phyloP scores from a whole-genome alignment of 2,888 invertebrate species.

The Papilio protenor region DNA sequence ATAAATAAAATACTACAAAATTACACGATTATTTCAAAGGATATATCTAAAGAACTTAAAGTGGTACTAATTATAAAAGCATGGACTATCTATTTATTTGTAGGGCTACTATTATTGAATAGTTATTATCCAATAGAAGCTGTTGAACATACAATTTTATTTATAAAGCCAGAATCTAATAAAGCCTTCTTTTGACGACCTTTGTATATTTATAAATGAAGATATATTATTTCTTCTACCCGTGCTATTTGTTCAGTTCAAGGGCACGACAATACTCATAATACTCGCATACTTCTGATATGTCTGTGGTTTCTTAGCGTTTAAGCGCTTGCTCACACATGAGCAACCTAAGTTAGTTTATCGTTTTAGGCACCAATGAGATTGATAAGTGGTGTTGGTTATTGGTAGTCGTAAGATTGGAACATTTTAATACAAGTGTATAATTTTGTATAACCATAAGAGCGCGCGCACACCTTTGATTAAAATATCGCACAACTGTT shows the following conservation, averaged over 20 bases:
- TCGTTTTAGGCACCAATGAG: not conserved
- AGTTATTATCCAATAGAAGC: too few relatives aligned
- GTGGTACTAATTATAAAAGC: too few relatives aligned
- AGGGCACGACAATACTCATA: slow-evolving; percentile 1
- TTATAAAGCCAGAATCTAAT: not conserved
- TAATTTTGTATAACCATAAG: not conserved
- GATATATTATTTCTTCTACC: not conserved
- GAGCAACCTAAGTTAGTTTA: not conserved
- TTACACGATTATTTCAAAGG: too few relatives aligned
- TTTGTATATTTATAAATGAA: not conserved
- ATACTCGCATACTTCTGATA: not conserved
- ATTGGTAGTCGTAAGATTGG: not conserved
- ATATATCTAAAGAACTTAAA: too few relatives aligned
- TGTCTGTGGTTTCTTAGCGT: not conserved
- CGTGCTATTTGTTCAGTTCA: not conserved
- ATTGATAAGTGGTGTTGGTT: not conserved
- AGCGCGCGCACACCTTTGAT: too few relatives aligned
- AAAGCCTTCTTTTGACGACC: slow-evolving; percentile 8
- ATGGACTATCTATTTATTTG: too few relatives aligned
- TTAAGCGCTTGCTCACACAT: not conserved
- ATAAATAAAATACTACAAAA: too few relatives aligned
- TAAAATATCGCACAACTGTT: too few relatives aligned
- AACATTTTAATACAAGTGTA: not conserved
- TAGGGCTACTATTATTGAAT: too few relatives aligned
- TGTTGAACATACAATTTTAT: too few relatives aligned